Evolutionary conservation across 2,797 vertebrate species (phyloP), one percentile per base, ranked within the genome.

Genomic region (Sciurus carolinensis): DNA sequence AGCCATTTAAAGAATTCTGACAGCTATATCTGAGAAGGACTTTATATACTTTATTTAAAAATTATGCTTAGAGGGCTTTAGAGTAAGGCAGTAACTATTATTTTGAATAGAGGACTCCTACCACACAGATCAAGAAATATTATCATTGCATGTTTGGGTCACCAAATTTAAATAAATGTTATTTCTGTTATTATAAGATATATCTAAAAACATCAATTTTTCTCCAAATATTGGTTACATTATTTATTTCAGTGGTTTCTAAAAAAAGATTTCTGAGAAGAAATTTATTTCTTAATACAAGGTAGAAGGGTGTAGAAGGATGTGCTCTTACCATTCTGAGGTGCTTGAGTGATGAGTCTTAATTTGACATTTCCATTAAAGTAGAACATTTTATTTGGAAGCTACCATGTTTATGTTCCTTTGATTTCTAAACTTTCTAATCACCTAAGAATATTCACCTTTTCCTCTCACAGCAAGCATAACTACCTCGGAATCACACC

Each of bases 281-380:
- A 81, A 95, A 94, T 93, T 91, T 5, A 67, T 44, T 83, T 28
- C 44, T 79, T 44, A 36, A 71, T 47, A 72, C 18, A 94, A 87
- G 39, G 39, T 39, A 39, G 39, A 39, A 39, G 3, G 39, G 30
- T 39, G 11, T 50, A 3, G 42, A 44, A 90, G 59, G 36, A 5
- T 36, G 3, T 47, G 3, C 73, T 79, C 36, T 85, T 95, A 52
- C 69, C 71, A 73, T 84, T 94, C 64, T 88, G 50, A 66, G 8
- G 0, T 95, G 28, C 83, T 86, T 52, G 52, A 96, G 33, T 54
- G 90, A 79, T 90, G 62, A 95, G 20, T 82, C 57, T 90, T 88
- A 85, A 80, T 72, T 79, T 89, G 76, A 57, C 26, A 64, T 95
- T 97, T 91, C 36, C 59, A 89, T 95, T 86, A 83, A 94, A 76